Base-by-base conservation (phyloP, 1,140 invertebrate species). In the Caerostris extrusa region DNA sequence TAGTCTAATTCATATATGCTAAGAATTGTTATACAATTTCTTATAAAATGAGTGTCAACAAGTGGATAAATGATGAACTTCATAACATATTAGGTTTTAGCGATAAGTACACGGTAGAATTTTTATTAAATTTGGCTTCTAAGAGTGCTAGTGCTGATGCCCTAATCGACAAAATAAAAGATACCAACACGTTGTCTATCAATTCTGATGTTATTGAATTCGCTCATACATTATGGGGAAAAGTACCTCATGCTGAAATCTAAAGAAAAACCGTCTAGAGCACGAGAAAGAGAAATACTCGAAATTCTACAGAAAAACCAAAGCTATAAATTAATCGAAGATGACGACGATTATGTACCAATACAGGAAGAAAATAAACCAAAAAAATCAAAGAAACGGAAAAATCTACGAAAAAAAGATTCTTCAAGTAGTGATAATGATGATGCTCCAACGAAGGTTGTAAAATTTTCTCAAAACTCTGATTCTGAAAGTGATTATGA, bases 71-170 rank as follows among this genome's bases (percentile, higher is more conserved):
- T 86, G 96, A 97, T 94, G 95, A 96, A 93, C 96, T 97, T 3
- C 96, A 97, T 94, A 96, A 96, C 93, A 96, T 97, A 90, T 94
- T 97, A 71, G 97, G 96, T 7, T 96, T 97, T 95, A 96, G 96
- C 89, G 97, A 97, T 94, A 96, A 96, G 94, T 96, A 96, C 85
- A 96, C 97, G 58, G 95, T 96, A 3, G 96, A 97, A 93, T 97
- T 96, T 95, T 95, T 97, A 60, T 95, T 97, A 53, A 96, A 95
- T 77, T 94, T 97, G 57, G 96, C 96, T 0, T 95, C 95, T 56
- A 96, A 96, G 94, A 95, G 96, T 53, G 90, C 95, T 7, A 95
- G 95, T 64, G 94, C 95, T 50, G 96, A 95, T 19, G 96, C 96
- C n/a, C 96, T 97, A 64, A 87, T 97, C 5, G 94, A 96, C 3